Evolutionary conservation across 2,113 vertebrate genomes (phyloP), one percentile per base, ranked within the genome.

Genomic region (Micronycteris hirsuta): DNA sequence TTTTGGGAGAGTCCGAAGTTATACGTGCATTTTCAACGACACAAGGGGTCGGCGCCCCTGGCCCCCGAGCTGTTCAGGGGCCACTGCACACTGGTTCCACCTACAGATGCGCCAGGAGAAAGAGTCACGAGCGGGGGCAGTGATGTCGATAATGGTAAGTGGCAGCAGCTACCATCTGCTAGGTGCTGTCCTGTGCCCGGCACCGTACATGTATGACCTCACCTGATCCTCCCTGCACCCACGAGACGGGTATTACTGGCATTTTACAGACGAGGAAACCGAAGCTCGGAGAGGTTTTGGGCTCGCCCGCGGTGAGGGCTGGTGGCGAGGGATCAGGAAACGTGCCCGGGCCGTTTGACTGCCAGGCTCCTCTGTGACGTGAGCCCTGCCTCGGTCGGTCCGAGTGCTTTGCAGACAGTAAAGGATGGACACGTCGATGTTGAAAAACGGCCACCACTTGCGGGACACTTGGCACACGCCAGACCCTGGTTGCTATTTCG

Each of bases 81-180:
- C 54, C 41, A 17, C 54, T 61, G 54, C 22, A 12, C 43, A 4
- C 1, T 11, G 68, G 12, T 28, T 67, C 24, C 3, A 6, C 14
- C 31, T 4, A n/a, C 28, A 63, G 68, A 17, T 4, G 36, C 22
- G 63, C 36, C 77, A 20, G 73, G 47, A 92, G 38, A 56, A 7
- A 36, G 33, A 15, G 20, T 15, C 58, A 4, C 26, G 58, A 52
- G 28, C 0, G 24, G 17, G 14, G 54, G 22, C 4, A 15, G 41
- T 4, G 14, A 5, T 1, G 71, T 26, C 0, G 45, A 0, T 2
- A 22, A 17, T 11, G 5, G 10, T 6, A 22, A 82, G 11, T 0
- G 13, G 70, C 24, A 45, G 22, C 54, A 49, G 85, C 12, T 5
- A 11, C 4, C n/a, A 16, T 36, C 86, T 58, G 38, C 4, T 5